Evolutionary conservation across 2,888 invertebrate genomes (phyloP).

Genomic region (Tromatobia lineatoria): DNA sequence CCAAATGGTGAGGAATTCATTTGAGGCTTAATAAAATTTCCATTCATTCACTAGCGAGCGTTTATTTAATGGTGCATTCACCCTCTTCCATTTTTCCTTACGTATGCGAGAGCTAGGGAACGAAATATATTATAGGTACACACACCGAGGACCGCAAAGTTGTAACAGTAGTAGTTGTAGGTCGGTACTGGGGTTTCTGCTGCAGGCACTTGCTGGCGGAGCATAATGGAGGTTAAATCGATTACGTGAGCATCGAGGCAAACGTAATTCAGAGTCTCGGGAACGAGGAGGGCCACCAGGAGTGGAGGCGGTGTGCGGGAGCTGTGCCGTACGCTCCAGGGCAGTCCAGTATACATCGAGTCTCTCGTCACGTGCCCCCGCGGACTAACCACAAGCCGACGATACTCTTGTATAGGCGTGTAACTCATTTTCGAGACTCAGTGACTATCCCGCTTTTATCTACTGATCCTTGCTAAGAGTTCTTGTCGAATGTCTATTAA

Average conservation of each 20-base stretch:
- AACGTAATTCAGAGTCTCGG: conserved; percentile 62
- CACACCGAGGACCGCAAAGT: conserved; percentile 31
- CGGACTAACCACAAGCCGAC: conserved; percentile 60
- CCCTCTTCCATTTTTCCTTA: background rate
- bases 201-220: conserved; percentile 60
- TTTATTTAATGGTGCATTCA: background rate
- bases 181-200: conserved; percentile 55
- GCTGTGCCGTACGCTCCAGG: conserved; percentile 16
- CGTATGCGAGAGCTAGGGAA: conserved; percentile 11
- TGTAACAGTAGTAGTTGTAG: conserved; percentile 38
- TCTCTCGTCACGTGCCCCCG: conserved; percentile 56
- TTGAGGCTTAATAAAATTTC: no score
- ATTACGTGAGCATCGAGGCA: conserved; percentile 66
- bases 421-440: conserved; percentile 55
- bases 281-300: conserved; percentile 34
- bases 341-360: conserved; percentile 39
- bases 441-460: conserved; percentile 43
- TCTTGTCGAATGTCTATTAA: conserved; percentile 51
- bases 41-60: no score
- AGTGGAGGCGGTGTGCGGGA: conserved; percentile 41
- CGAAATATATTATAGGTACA: conserved; percentile 9
- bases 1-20: no score
- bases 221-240: conserved; percentile 68
- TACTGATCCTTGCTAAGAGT: conserved; percentile 35
- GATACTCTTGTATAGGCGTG: conserved; percentile 47